A percentile compares a stretch with the other conserved stretches of the same genome.
Conservation (phyloP, 2,113 vertebrate species). For the Jaculus jaculus region DNA sequence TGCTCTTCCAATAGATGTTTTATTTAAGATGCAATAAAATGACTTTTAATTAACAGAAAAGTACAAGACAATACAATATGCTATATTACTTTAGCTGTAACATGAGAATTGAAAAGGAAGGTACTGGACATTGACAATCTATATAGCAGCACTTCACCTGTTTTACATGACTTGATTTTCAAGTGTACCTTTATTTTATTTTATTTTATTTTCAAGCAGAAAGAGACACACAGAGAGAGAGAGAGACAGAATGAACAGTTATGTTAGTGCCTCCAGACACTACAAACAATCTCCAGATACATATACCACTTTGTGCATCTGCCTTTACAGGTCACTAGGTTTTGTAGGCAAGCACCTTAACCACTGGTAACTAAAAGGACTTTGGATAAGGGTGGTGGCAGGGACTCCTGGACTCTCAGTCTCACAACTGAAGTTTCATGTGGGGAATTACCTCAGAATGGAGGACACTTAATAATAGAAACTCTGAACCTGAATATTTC, state of each 20-base stretch:
- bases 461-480: background rate
- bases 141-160: background rate
- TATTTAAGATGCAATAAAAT: background rate
- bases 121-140: background rate
- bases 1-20: background rate
- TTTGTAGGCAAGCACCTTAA: background rate
- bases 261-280: too few species aligned
- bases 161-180: background rate
- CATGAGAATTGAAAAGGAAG: background rate
- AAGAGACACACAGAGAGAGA: too few species aligned
- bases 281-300: too few species aligned
- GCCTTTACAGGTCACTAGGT: too few species aligned
- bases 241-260: too few species aligned
- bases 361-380: background rate
- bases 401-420: background rate
- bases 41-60: background rate
- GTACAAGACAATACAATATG: background rate
- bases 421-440: background rate
- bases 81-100: background rate
- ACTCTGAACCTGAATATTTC: background rate
- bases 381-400: background rate
- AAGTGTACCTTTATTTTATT: background rate
- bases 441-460: background rate
- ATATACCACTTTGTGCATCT: too few species aligned
- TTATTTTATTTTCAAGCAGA: too few species aligned